phyloP scores from a whole-genome alignment of 2,113 vertebrate genomes.

The Pseudopodoces humilis region DNA sequence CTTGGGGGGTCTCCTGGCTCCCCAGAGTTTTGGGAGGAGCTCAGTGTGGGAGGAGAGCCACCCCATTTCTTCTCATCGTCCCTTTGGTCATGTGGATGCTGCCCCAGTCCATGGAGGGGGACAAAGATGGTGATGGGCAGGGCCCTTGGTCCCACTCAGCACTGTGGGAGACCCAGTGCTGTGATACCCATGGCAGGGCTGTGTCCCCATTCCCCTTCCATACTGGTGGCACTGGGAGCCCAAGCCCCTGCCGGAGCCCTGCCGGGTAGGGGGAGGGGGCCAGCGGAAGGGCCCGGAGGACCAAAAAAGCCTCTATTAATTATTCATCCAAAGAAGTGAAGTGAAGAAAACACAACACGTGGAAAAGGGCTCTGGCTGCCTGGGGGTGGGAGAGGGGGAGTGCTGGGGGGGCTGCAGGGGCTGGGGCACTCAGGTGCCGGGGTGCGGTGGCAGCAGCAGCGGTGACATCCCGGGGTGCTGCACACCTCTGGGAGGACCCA shows the following conservation, averaged over 20 bases:
- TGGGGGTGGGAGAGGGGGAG: not conserved
- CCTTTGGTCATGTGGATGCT: fast-evolving
- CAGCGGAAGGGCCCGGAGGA: not conserved
- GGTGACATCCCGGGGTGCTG: not conserved
- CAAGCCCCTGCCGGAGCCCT: fast-evolving
- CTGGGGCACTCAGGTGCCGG: not conserved
- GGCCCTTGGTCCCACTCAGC: fast-evolving
- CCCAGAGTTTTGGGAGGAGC: not conserved
- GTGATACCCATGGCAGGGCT: not conserved
- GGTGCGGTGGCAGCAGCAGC: not conserved
- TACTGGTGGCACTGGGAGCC: not conserved
- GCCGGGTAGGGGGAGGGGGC: not conserved
- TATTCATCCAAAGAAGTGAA: constrained; percentile 62
- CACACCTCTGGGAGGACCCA: constrained; percentile 25
- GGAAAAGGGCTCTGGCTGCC: not conserved
- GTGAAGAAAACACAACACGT: constrained; percentile 55
- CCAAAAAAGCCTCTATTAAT: constrained; percentile 66
- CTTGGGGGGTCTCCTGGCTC: not conserved
- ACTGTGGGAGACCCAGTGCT: fast-evolving
- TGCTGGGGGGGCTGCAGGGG: not conserved
- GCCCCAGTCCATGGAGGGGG: not conserved
- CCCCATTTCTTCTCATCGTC: not conserved
- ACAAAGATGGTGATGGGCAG: not conserved
- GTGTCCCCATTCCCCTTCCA: not conserved
- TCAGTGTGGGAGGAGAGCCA: not conserved